Evolutionary conservation across 2,888 invertebrate species (phyloP).

Genomic region (Dicranocentrus wangi): DNA sequence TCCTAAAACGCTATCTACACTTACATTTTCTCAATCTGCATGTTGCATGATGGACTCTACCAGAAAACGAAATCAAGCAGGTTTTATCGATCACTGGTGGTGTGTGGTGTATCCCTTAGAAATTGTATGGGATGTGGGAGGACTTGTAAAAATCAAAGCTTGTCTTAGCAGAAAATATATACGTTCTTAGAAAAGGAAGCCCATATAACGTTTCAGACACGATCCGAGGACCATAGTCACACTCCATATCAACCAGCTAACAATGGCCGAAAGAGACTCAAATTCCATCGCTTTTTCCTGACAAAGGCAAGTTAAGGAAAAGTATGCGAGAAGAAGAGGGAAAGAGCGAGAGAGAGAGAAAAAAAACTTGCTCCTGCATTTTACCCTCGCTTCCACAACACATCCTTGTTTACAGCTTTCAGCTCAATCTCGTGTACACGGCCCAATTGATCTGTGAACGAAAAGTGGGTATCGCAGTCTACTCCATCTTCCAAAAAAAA

Average conservation of each 20-base stretch:
- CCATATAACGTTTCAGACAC: neutral
- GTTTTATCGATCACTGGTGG: slow-evolving; percentile 22
- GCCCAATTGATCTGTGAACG: slow-evolving; percentile 18
- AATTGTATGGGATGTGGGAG: neutral
- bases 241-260: slow-evolving; percentile 18
- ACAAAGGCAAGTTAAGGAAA: slow-evolving; percentile 8
- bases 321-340: neutral
- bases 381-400: neutral
- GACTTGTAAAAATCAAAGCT: neutral
- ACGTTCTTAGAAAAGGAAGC: neutral
- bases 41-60: slow-evolving; percentile 20
- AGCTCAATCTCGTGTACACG: slow-evolving; percentile 8
- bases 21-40: slow-evolving; percentile 16
- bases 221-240: neutral
- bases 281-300: slow-evolving; percentile 29
- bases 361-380: neutral
- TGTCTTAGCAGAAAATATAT: neutral
- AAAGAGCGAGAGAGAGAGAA: too few relatives aligned
- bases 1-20: slow-evolving; percentile 27
- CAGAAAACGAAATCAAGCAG: slow-evolving; percentile 12
- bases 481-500: neutral
- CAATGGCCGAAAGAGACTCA: slow-evolving; percentile 33
- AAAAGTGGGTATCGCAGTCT: neutral
- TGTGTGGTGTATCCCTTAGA: neutral
- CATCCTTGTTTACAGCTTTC: slow-evolving; percentile 7